Evolutionary conservation across 2,113 vertebrate genomes (phyloP), one percentile per base, ranked within the genome.

Genomic region (Cyprinodon variegatus): DNA sequence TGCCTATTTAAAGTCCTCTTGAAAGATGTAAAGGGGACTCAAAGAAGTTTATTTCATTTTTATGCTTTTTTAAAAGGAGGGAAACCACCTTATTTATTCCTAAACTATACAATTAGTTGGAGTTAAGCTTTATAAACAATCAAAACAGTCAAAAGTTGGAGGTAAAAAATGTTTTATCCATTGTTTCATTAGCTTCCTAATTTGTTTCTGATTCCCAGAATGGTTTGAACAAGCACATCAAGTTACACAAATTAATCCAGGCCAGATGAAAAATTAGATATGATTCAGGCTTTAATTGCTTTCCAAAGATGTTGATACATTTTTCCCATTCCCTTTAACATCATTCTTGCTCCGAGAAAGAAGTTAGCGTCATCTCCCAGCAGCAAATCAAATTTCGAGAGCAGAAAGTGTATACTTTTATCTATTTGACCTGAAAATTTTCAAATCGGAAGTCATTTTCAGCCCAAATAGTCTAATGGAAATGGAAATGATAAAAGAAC

Each of bases 401-500:
- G 72, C 37, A 76, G 53, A 69, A 81, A 72, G 46, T 11, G 37
- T 69, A 14, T 68, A 68, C 40, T 70, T 82, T 77, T 83, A 64
- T 74, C 70, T 74, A 86, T 79, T 40, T 71, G 73, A 76, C 59
- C 53, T 59, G 68, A 73, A 70, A 62, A 83, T 71, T 86, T 82
- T 83, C 72, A 79, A 83, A 83, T 63, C 15, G 64, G 67, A 86
- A 88, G 85, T 76, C 63, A 76, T 84, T 83, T 84, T 86, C 71
- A 75, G 59, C 48, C 79, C 81, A 88, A 83, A 85, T 71, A 65
- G 75, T 77, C 82, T 87, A 87, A 90, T 89, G 83, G 82, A 87
- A 89, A 86, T 81, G 70, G 82, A 87, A 90, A 87, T 88, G 76
- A 72, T 70, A 74, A 81, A 79, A 76, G 79, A 78, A 86, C 85